phyloP scores from a whole-genome alignment of 2,888 invertebrate genomes.

The Sinelater perroti region DNA sequence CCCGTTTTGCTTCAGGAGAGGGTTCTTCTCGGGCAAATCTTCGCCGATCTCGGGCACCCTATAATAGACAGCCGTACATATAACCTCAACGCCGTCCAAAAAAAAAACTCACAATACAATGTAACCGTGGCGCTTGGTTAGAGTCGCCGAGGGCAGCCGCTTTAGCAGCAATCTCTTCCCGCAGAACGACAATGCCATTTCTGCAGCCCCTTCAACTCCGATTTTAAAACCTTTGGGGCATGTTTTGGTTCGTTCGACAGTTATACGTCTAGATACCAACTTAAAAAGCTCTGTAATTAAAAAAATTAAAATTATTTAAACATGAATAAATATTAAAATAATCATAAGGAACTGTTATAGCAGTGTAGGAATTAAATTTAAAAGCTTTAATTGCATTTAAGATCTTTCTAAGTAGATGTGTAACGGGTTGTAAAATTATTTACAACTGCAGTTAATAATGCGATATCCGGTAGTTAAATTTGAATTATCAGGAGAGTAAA shows the following conservation, averaged over 20 bases:
- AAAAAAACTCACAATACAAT: slow-evolving; percentile 72
- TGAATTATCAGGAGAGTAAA: no score
- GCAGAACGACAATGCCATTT: slow-evolving; percentile 58
- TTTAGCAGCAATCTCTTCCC: slow-evolving; percentile 53
- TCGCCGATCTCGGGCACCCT: slow-evolving; percentile 86
- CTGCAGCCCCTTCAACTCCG: slow-evolving; percentile 1
- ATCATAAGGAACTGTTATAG: no score
- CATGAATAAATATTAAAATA: no score
- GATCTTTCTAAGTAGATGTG: no score
- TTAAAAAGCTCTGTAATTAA: no score
- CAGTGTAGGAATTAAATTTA: no score
- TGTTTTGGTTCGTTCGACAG: slow-evolving; percentile 12
- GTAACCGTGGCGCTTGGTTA: slow-evolving; percentile 63
- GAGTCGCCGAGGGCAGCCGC: slow-evolving; percentile 38
- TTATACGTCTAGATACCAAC: no score
- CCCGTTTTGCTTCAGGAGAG: slow-evolving; percentile 75
- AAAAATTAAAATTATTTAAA: no score
- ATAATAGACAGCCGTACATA: not conserved
- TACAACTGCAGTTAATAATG: no score
- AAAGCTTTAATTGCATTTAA: no score
- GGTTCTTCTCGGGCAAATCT: slow-evolving; percentile 79
- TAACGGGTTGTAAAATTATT: no score
- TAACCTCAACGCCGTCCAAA: slow-evolving; percentile 28
- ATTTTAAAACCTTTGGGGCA: slow-evolving; percentile 1
- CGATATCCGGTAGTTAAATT: no score